phyloP scores from a whole-genome alignment of 2,113 vertebrate species.

The Oncorhynchus gorbuscha region DNA sequence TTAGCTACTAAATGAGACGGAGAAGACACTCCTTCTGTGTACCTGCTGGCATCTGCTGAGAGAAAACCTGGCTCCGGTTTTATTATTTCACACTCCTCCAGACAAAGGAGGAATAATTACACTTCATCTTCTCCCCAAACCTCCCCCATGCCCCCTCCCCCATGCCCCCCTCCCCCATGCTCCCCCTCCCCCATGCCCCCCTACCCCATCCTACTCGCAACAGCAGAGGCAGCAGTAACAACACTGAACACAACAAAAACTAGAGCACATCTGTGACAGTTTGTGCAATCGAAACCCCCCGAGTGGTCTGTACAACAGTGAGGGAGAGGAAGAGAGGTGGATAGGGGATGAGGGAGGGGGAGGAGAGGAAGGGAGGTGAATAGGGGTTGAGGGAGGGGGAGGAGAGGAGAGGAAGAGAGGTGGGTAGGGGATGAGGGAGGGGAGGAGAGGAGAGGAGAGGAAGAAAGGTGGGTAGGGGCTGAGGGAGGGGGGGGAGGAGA shows the following conservation, averaged over 20 bases:
- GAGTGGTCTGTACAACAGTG: background rate
- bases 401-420: no score
- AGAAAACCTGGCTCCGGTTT: conserved; percentile 25
- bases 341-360: no score
- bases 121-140: conserved; percentile 35
- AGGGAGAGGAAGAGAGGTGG: no score
- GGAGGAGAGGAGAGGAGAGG: no score
- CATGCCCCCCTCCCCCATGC: background rate
- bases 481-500: no score
- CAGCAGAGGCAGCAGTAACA: background rate
- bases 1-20: conserved; percentile 11
- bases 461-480: no score
- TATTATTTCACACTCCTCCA: conserved; percentile 11
- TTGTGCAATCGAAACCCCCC: conserved; percentile 1
- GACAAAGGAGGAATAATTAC: conserved; percentile 46
- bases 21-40: conserved; percentile 5
- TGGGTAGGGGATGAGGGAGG: no score
- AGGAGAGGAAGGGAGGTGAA: no score
- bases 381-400: background rate
- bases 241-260: background rate
- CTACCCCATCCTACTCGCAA: background rate
- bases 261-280: conserved; percentile 17
- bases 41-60: conserved; percentile 34
- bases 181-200: no score
- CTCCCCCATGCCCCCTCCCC: background rate